Evolutionary conservation across 2,113 vertebrate species (phyloP), one percentile per base, ranked within the genome.

Genomic region (Stegastes partitus): DNA sequence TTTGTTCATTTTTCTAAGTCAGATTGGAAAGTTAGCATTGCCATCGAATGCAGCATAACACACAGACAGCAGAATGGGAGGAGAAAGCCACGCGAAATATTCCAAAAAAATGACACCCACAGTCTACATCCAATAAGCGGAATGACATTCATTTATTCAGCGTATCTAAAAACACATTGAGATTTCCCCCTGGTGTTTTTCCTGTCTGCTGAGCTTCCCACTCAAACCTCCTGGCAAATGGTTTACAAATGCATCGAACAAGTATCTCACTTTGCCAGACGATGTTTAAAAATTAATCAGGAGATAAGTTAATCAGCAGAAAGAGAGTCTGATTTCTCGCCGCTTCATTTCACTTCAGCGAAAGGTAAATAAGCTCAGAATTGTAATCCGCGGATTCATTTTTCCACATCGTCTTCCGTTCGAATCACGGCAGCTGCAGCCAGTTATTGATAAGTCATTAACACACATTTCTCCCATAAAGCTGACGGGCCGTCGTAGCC

Each of bases 371-470:
- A 56, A 49, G 19, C 42, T 14, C 0, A 3, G 18, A 78, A 22
- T 11, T 62, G 9, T 15, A n/a, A 53, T 64, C 37, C 11, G 8
- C 1, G 8, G 47, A 25, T 55, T 42, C 0, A 0, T 68, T 75
- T 51, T 25, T 45, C 34, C 25, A 44, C 45, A 56, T 77, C 58
- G 54, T 63, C 26, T 19, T 51, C 68, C 34, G 4, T 70, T 74
- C 70, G 65, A 54, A 72, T 73, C 28, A 21, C 57, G 19, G 19
- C 34, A 8, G 23, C 76, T 15, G 56, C 57, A 58, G 62, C 59
- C 71, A 71, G 77, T 87, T 88, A 93, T 89, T 81, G 88, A 92
- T 89, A 87, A 77, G 84, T 84, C 82, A 88, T 93, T 91, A 92
- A 88, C 85, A 78, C 65, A 81, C 63, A 77, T 89, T 87, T 89